Evolutionary conservation across 2,888 invertebrate species (phyloP).

Genomic region (Chrysolina haemoptera): DNA sequence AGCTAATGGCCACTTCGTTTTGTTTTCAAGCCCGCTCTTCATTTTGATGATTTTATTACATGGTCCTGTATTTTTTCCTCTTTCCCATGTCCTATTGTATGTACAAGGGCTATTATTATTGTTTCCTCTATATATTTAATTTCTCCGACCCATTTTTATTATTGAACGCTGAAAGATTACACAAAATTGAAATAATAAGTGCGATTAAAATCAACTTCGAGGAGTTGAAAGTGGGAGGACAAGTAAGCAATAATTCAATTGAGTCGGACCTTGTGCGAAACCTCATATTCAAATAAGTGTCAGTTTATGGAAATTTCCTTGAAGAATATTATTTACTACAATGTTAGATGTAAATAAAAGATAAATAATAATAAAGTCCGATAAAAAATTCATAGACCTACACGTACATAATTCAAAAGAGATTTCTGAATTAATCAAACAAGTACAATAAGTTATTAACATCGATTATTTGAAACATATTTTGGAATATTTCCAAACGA

Average conservation of each 20-base stretch:
- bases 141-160: conserved; percentile 19
- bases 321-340: conserved; percentile 27
- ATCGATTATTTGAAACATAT: no score
- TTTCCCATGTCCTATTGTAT: conserved; percentile 39
- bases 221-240: not conserved
- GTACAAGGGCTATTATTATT: conserved; percentile 35
- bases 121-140: conserved; percentile 29
- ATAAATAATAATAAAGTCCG: conserved; percentile 23
- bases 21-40: conserved; percentile 44
- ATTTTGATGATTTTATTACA: conserved; percentile 59
- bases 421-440: not conserved
- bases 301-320: conserved; percentile 23
- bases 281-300: conserved; percentile 13
- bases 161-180: conserved; percentile 20
- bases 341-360: conserved; percentile 27
- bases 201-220: not conserved
- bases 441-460: not conserved
- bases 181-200: conserved; percentile 8
- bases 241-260: conserved; percentile 1
- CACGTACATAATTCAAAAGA: not conserved
- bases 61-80: conserved; percentile 37
- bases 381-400: conserved; percentile 11
- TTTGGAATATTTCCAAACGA: no score
- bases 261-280: not conserved
- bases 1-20: conserved; percentile 55